Evolutionary conservation across 2,113 vertebrate species (phyloP).

Genomic region (Orcinus orca): DNA sequence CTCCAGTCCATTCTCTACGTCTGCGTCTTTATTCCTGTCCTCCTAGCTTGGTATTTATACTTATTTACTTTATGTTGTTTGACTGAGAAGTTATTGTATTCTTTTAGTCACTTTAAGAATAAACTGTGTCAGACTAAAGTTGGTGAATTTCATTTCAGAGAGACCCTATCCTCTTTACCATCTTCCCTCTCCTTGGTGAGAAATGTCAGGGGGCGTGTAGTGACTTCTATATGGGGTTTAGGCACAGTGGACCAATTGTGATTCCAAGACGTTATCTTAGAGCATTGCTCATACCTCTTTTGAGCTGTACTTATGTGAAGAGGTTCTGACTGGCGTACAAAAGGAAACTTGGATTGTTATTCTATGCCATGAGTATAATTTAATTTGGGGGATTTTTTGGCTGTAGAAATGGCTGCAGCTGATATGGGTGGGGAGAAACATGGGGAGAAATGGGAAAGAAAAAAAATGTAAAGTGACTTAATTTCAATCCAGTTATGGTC

Average conservation of each 20-base stretch:
- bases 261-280: background rate
- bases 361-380: background rate
- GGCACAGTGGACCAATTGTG: background rate
- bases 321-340: background rate
- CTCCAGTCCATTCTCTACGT: too few relatives aligned
- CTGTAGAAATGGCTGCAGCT: conserved; percentile 1
- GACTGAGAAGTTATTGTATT: background rate
- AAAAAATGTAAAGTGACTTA: background rate
- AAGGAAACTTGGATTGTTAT: background rate
- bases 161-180: background rate
- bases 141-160: background rate
- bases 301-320: background rate
- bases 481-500: background rate
- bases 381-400: background rate
- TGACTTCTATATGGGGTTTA: background rate
- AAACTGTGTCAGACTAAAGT: conserved; percentile 10
- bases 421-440: background rate
- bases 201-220: background rate
- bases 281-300: background rate
- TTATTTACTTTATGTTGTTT: conserved; percentile 41
- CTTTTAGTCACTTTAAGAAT: background rate
- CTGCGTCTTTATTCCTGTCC: too few relatives aligned
- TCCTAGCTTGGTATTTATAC: background rate
- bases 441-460: background rate
- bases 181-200: background rate